phyloP scores from a whole-genome alignment of 1,140 invertebrate species.

The Trissolcus basalis region DNA sequence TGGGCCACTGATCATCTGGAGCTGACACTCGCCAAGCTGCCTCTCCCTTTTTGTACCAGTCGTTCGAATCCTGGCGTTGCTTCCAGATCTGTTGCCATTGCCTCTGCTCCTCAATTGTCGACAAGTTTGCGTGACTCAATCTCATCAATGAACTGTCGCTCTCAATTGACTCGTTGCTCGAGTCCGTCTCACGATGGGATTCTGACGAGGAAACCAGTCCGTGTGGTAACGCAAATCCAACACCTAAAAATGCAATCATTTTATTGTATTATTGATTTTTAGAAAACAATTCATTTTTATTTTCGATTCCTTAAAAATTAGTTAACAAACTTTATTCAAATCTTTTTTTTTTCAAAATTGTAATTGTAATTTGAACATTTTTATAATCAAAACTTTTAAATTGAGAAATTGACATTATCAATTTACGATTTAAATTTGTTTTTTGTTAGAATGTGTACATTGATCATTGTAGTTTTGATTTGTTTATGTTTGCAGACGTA shows the following conservation, averaged over 20 bases:
- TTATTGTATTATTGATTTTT: too few species aligned
- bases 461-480: too few species aligned
- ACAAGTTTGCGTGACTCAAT: constrained; percentile 51
- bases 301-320: too few species aligned
- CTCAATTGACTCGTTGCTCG: constrained; percentile 70
- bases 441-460: too few species aligned
- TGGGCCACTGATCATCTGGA: constrained; percentile 62
- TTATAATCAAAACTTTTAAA: too few species aligned
- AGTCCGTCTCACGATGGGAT: constrained; percentile 67
- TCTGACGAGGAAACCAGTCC: constrained; percentile 37
- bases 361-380: too few species aligned
- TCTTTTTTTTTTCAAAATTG: too few species aligned
- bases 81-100: constrained; percentile 60
- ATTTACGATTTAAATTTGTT: too few species aligned
- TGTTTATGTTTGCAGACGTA: constrained; percentile 38
- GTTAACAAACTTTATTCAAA: too few species aligned
- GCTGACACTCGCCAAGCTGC: constrained; percentile 60
- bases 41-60: constrained; percentile 51
- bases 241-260: constrained; percentile 42
- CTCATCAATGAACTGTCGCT: constrained; percentile 64
- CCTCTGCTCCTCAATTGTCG: constrained; percentile 50
- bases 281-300: too few species aligned
- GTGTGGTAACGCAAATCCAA: constrained; percentile 66
- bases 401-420: too few species aligned
- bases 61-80: constrained; percentile 29